These are phyloP conservation scores for Paralichthys olivaceus DNA, from an alignment of 2,113 vertebrate genomes.

Conservation along the genomic window DNA sequence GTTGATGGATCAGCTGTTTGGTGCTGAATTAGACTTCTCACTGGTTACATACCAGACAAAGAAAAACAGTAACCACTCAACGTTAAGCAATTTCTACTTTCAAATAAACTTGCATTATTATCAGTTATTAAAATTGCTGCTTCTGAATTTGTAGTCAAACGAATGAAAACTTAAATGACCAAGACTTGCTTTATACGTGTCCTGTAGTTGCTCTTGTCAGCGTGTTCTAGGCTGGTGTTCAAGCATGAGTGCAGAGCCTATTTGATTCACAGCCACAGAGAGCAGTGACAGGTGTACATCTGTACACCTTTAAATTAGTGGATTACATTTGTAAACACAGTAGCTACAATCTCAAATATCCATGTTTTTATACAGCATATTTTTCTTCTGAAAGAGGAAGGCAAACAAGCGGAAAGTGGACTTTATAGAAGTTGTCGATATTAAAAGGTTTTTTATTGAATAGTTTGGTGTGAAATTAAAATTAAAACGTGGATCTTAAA, in stretches of 20 bases:
- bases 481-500: constrained; percentile 8
- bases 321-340: constrained; percentile 25
- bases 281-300: constrained; percentile 20
- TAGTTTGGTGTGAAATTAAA: constrained; percentile 3
- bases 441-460: constrained; percentile 4
- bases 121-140: neutral
- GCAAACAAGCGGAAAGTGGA: too few species aligned
- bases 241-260: neutral
- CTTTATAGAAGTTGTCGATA: constrained; percentile 5
- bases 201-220: neutral
- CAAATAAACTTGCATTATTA: neutral
- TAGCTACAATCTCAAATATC: neutral
- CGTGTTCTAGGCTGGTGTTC: constrained; percentile 1
- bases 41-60: neutral
- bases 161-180: neutral
- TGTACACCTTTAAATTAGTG: constrained; percentile 12
- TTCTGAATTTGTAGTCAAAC: neutral
- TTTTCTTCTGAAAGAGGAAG: neutral
- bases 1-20: neutral
- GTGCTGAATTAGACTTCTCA: too few species aligned
- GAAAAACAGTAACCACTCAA: neutral
- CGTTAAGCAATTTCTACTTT: neutral
- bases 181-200: neutral
- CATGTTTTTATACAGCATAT: neutral
- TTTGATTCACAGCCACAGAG: constrained; percentile 22